Evolutionary conservation across 2,113 vertebrate species (phyloP).

Genomic region (Pangasianodon gigas): DNA sequence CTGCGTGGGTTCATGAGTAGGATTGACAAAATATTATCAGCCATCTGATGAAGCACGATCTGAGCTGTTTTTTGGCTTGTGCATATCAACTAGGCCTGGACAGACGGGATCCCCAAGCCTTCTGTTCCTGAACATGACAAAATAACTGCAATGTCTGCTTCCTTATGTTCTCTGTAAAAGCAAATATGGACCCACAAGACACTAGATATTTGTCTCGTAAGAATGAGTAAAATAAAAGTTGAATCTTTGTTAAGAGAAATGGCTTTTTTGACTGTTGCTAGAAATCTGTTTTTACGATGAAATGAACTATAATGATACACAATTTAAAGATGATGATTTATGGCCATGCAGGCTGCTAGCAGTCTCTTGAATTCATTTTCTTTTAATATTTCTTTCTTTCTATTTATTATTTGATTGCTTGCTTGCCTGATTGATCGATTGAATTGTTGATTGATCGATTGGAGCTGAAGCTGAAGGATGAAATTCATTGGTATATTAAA

Average conservation of each 20-base stretch:
- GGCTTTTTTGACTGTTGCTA: neutral
- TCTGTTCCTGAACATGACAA: constrained; percentile 22
- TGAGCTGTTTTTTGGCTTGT: constrained; percentile 22
- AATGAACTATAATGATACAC: neutral
- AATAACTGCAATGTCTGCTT: constrained; percentile 12
- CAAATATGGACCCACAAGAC: constrained; percentile 21
- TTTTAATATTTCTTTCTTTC: constrained; percentile 39
- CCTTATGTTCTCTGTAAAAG: constrained; percentile 33
- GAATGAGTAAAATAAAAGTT: neutral
- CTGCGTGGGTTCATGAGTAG: neutral
- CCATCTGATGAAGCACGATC: constrained; percentile 13
- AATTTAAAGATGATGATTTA: constrained; percentile 57
- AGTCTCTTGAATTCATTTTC: constrained; percentile 50
- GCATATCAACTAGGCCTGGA: constrained; percentile 30
- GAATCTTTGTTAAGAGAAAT: neutral
- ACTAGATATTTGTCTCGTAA: neutral
- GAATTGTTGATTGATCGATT: neutral
- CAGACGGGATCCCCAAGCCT: constrained; percentile 16
- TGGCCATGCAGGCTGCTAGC: constrained; percentile 62
- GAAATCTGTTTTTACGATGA: neutral
- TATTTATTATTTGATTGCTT: neutral
- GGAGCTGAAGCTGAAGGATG: constrained; percentile 61
- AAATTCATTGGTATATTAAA: constrained; percentile 62
- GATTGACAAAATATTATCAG: constrained; percentile 19
- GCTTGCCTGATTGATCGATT: neutral